These are phyloP conservation scores for Apodemia duryi DNA, from an alignment of 2,888 invertebrate genomes.

Conservation along the genomic window DNA sequence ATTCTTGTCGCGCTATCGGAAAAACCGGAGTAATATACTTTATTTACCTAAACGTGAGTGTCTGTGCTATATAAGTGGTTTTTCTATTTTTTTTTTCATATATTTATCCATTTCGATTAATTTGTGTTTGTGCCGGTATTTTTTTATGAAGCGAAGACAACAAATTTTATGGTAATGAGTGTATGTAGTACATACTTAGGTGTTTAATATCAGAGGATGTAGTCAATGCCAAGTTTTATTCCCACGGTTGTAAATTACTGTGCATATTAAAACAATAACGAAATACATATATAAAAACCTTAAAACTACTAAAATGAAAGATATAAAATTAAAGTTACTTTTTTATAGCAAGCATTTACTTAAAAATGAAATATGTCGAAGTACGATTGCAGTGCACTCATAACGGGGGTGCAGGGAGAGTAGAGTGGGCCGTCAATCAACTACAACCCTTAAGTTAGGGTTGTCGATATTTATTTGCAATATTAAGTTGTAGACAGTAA, in stretches of 20 bases:
- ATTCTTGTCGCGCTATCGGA: conserved; percentile 5
- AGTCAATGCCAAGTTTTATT: conserved; percentile 54
- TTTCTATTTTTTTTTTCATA: background rate
- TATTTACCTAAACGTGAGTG: background rate
- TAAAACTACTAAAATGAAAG: background rate
- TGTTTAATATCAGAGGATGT: conserved; percentile 41
- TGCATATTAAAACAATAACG: background rate
- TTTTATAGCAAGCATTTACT: background rate
- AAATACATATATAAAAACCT: background rate
- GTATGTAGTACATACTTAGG: conserved; percentile 41
- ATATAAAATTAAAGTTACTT: background rate
- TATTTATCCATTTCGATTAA: background rate
- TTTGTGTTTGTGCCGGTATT: conserved; percentile 23
- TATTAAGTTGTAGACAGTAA: too few relatives aligned
- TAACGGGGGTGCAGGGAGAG: conserved; percentile 5
- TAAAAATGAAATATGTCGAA: background rate
- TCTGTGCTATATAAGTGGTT: background rate
- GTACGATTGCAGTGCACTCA: conserved; percentile 7
- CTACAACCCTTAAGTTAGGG: conserved; percentile 4
- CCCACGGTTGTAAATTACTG: conserved; percentile 3
- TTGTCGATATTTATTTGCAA: background rate
- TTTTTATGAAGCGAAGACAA: conserved; percentile 26
- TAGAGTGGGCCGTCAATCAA: conserved; percentile 8
- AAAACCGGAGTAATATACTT: background rate
- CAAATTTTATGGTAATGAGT: conserved; percentile 54